These are phyloP conservation scores for Okapia johnstoni DNA, from an alignment of 2,113 vertebrate genomes.

Conservation along the genomic window DNA sequence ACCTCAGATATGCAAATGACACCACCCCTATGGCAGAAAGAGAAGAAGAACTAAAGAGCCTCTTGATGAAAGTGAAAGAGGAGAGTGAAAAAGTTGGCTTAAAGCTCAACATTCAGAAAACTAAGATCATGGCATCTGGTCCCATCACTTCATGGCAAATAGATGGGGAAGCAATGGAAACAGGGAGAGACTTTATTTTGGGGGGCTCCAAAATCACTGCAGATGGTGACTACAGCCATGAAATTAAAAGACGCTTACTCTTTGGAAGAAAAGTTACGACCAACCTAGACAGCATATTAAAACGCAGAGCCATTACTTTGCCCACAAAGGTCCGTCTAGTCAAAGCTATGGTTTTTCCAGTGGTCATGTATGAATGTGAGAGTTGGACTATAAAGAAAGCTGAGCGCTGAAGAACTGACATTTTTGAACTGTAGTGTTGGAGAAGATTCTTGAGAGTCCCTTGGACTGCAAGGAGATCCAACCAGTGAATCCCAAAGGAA, in stretches of 20 bases:
- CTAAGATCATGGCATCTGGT: background rate
- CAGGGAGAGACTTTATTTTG: background rate
- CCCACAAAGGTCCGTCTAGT: background rate
- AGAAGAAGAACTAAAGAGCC: background rate
- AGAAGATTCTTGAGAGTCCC: background rate
- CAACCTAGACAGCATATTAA: background rate
- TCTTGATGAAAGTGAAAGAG: background rate
- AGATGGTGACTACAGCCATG: background rate
- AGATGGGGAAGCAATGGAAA: background rate
- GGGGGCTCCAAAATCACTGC: background rate
- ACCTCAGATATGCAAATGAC: background rate
- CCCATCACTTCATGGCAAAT: background rate
- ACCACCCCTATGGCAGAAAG: background rate
- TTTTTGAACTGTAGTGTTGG: background rate
- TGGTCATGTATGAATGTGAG: background rate
- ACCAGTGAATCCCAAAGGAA: background rate
- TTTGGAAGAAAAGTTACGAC: background rate
- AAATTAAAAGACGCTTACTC: background rate
- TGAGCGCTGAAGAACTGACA: accelerated
- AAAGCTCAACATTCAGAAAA: background rate
- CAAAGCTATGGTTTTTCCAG: background rate
- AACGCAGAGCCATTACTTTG: background rate
- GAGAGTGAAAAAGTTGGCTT: background rate
- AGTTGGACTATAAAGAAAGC: background rate
- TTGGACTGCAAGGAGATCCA: background rate